Conservation (phyloP, 2,113 vertebrate species). For the Petrocephalus zakoni region DNA sequence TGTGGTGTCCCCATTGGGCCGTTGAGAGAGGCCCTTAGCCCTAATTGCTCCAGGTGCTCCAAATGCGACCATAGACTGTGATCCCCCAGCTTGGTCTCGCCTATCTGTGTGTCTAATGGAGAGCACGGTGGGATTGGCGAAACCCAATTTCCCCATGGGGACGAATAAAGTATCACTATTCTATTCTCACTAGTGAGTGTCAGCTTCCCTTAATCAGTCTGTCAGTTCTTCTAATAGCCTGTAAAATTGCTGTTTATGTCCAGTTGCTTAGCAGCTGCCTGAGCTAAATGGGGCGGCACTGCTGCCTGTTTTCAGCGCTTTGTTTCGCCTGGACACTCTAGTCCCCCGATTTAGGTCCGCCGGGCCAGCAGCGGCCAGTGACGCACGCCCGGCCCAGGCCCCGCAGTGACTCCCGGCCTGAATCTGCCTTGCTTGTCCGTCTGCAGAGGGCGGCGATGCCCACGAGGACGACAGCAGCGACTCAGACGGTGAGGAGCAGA, state of each 20-base stretch:
- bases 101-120: not conserved
- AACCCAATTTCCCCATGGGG: not conserved
- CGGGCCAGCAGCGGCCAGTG: not conserved
- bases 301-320: not conserved
- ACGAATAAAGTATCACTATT: not conserved
- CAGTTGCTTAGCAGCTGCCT: not conserved
- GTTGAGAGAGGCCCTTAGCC: not conserved
- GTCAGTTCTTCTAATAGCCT: not conserved
- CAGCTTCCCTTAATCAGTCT: not conserved
- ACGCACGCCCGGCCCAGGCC: not conserved
- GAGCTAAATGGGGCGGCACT: not conserved
- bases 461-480: slow-evolving; percentile 95
- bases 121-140: not conserved
- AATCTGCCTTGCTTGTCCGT: not conserved
- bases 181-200: not conserved
- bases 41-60: not conserved
- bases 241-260: not conserved
- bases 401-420: not conserved
- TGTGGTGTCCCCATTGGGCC: not conserved
- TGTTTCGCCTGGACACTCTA: not conserved
- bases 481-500: slow-evolving; percentile 81
- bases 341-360: not conserved
- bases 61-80: not conserved
- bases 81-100: not conserved
- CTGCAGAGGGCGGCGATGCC: slow-evolving; percentile 68